Base-by-base conservation (phyloP, 2,888 invertebrate species). In the Blastobasis adustella region DNA sequence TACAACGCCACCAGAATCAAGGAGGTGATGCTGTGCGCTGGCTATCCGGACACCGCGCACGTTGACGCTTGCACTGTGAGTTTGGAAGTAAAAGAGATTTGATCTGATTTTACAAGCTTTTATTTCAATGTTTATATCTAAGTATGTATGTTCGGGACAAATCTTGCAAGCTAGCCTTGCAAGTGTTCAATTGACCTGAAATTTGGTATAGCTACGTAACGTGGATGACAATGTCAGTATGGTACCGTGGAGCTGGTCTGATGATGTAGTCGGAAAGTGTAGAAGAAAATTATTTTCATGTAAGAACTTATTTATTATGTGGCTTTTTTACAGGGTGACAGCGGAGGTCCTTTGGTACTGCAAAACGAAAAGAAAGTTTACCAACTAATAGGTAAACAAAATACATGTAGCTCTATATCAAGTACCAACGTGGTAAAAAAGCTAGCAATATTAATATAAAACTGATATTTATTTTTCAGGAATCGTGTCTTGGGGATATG, bases 1-100 rank as follows among this genome's bases (percentile, higher is more conserved):
- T 97, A 97, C 76, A 94, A 93, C 47, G 89, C 92, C 6, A 91
- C 93, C 51, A 95, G 95, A 92, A 96, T 96, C 58, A 94, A 94
- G 9, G 94, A 95, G 58, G 95, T 95, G 65, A 96, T 96, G 96
- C 81, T 96, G 86, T 96, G 96, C 67, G 96, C 95, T 9, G 96
- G 95, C 0, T 95, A 92, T 73, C 91, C 92, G 0, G 90, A 91
- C 45, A 89, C 87, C 0, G 96, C 95, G 6, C 90, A 92, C 70
- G 94, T 91, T 64, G 96, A 96, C 71, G 94, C 95, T 9, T 96
- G 95, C 67, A 95, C 95, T 84, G 95, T 95, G 77, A 75, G 73
- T 65, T 3, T 2, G 23, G 3, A 23, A 23, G 23, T 23, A 23
- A 23, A 23, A 23, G 23, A 23, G 23, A 23, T 23, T 23, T 23